phyloP scores from a whole-genome alignment of 2,888 invertebrate genomes.

The Seira musarum region DNA sequence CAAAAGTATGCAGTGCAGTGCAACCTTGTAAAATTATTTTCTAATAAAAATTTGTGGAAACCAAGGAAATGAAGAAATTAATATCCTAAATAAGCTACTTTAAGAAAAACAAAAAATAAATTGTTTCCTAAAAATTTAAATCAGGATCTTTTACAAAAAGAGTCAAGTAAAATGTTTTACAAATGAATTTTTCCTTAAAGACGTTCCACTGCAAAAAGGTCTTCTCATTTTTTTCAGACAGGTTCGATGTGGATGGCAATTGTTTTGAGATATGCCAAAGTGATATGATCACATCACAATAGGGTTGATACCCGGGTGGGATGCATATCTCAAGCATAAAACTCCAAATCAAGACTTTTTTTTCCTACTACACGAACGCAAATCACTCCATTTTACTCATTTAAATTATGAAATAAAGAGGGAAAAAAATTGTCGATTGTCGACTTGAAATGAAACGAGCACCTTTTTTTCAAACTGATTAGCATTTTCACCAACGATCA shows the following conservation, averaged over 20 bases:
- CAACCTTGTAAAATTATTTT: too few relatives aligned
- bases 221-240: neutral
- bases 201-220: neutral
- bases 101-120: too few relatives aligned
- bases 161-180: too few relatives aligned
- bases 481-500: conserved; percentile 55
- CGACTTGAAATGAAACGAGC: neutral
- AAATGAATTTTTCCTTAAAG: neutral
- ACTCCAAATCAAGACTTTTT: neutral
- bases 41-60: too few relatives aligned
- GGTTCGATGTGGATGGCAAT: neutral
- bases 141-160: too few relatives aligned
- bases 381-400: conserved; percentile 53
- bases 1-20: too few relatives aligned
- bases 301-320: conserved; percentile 10
- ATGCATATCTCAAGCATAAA: neutral
- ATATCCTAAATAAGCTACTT: too few relatives aligned
- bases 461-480: conserved; percentile 18
- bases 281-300: too few relatives aligned
- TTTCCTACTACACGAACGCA: conserved; percentile 24
- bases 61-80: too few relatives aligned
- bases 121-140: too few relatives aligned
- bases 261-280: neutral
- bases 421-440: neutral
- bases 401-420: neutral